A percentile compares a stretch with the other conserved stretches of the same genome.
Conservation (phyloP, 1,140 invertebrate genomes). For the Neotoxoptera formosana region DNA sequence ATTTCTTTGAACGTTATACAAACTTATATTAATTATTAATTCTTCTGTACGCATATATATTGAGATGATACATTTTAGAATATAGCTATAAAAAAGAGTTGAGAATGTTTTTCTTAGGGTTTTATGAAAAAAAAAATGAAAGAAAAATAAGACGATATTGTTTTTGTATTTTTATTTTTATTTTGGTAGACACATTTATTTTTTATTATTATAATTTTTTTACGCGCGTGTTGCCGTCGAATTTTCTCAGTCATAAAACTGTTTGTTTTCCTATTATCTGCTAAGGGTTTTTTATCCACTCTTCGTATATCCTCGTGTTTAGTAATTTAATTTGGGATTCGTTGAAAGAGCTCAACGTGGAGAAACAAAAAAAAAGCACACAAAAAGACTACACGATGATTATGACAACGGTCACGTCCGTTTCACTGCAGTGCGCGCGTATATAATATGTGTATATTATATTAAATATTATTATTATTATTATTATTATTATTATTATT, state of each 20-base stretch:
- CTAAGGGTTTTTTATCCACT: neutral
- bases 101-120: neutral
- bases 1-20: neutral
- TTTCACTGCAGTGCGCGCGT: neutral
- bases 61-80: neutral
- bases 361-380: neutral
- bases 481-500: no score
- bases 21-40: conserved; percentile 28
- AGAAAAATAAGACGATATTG: neutral
- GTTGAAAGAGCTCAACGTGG: neutral
- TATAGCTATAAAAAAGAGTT: conserved; percentile 6
- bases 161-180: neutral
- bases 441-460: neutral
- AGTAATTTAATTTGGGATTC: conserved; percentile 49
- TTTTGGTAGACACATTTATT: neutral
- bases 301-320: neutral
- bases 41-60: neutral
- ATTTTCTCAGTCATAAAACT: conserved; percentile 27
- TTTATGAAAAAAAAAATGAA: neutral
- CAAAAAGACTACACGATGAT: conserved; percentile 25
- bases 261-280: conserved; percentile 9
- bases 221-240: neutral
- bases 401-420: conserved; percentile 52
- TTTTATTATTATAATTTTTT: conserved; percentile 23
- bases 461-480: neutral